Percentiles rank a stretch among this genome's conserved stretches.
These are phyloP conservation scores for Ctenodactylus gundi DNA, from an alignment of 2,113 vertebrate genomes.

Conservation along the genomic window DNA sequence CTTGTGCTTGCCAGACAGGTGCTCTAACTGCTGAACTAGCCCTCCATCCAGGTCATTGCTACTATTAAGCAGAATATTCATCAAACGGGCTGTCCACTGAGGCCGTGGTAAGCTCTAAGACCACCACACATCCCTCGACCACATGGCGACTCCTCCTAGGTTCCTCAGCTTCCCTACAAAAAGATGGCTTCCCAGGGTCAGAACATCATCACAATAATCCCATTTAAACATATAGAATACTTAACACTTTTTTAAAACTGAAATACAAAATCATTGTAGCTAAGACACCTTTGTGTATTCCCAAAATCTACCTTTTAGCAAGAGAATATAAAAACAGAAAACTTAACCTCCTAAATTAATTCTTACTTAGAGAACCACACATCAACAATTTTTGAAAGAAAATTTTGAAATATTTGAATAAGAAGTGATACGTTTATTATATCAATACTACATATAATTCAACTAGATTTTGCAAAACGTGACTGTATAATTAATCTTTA, in stretches of 20 bases:
- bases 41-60: too few species aligned
- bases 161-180: background rate
- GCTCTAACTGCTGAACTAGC: too few species aligned
- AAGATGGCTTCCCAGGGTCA: background rate
- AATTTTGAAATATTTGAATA: slow-evolving; percentile 16
- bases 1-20: too few species aligned
- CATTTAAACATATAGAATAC: background rate
- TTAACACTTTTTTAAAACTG: slow-evolving; percentile 8
- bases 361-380: background rate
- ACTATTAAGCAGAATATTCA: background rate
- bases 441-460: slow-evolving; percentile 6
- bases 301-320: background rate
- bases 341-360: background rate
- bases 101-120: background rate
- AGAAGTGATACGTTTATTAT: slow-evolving; percentile 7
- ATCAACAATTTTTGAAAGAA: background rate
- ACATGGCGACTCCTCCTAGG: too few species aligned
- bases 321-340: slow-evolving; percentile 50
- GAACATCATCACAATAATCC: background rate
- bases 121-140: too few species aligned
- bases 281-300: background rate
- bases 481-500: slow-evolving; percentile 7
- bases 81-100: background rate
- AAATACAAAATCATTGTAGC: background rate
- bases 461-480: slow-evolving; percentile 51